phyloP scores from a whole-genome alignment of 1,140 invertebrate species.

The Platorchestia sp. region DNA sequence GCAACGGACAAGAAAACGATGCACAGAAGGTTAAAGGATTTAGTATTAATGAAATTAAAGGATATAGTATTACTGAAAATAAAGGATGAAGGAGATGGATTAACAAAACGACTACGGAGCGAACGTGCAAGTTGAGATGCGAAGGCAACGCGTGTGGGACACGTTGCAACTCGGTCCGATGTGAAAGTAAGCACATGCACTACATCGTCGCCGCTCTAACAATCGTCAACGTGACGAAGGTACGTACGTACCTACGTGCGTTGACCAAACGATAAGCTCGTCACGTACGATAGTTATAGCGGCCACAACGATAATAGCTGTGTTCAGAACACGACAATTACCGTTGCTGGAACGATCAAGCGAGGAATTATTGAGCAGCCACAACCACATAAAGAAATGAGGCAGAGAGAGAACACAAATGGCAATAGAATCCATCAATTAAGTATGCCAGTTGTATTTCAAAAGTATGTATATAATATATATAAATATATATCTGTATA shows the following conservation, averaged over 20 bases:
- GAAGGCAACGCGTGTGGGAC: background rate
- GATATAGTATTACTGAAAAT: background rate
- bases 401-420: background rate
- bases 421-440: constrained; percentile 8
- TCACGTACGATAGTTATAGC: background rate
- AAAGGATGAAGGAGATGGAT: too few relatives aligned
- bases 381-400: background rate
- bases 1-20: background rate
- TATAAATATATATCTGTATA: constrained; percentile 13
- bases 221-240: background rate
- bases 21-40: background rate
- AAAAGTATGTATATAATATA: constrained; percentile 26
- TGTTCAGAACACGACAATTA: background rate
- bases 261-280: background rate
- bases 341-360: background rate
- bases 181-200: too few relatives aligned
- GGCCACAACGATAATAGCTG: background rate
- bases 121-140: background rate
- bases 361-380: background rate
- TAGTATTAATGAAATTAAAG: background rate
- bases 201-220: background rate
- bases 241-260: too few relatives aligned
- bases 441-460: constrained; percentile 53
- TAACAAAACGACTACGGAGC: background rate
- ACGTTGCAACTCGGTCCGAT: background rate